Evolutionary conservation across 2,797 vertebrate species (phyloP).

Genomic region (Thaleichthys pacificus): DNA sequence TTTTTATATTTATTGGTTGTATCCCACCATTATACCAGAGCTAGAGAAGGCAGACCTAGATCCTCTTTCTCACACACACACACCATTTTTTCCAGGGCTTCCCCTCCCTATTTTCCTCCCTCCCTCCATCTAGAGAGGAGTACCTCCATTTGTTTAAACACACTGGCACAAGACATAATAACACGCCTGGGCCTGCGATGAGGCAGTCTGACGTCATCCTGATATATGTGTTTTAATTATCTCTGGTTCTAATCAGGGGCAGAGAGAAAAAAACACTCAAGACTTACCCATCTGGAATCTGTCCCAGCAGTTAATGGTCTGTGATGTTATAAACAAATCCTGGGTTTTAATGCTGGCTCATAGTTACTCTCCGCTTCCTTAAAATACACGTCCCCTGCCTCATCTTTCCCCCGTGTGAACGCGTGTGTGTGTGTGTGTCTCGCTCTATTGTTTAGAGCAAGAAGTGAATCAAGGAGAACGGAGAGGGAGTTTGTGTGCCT

Average conservation of each 20-base stretch:
- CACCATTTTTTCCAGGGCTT: constrained; percentile 24
- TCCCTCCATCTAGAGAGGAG: constrained; percentile 1
- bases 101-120: background rate
- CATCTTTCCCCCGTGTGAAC: constrained; percentile 6
- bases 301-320: constrained; percentile 33
- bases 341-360: constrained; percentile 27
- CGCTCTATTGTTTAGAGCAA: too few species aligned
- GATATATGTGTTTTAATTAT: constrained; percentile 45
- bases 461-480: too few species aligned
- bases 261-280: background rate
- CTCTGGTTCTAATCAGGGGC: constrained; percentile 32
- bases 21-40: background rate
- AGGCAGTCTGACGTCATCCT: constrained; percentile 42
- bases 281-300: constrained; percentile 7
- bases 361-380: constrained; percentile 12
- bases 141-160: constrained; percentile 34
- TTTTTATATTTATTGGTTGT: background rate
- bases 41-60: background rate
- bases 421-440: background rate
- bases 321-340: constrained; percentile 37
- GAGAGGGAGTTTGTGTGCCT: constrained; percentile 1
- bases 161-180: constrained; percentile 32
- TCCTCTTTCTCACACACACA: background rate
- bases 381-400: background rate
- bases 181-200: constrained; percentile 42